Base-by-base conservation (phyloP, 2,113 vertebrate genomes). In the Myrmophylax atrothorax region DNA sequence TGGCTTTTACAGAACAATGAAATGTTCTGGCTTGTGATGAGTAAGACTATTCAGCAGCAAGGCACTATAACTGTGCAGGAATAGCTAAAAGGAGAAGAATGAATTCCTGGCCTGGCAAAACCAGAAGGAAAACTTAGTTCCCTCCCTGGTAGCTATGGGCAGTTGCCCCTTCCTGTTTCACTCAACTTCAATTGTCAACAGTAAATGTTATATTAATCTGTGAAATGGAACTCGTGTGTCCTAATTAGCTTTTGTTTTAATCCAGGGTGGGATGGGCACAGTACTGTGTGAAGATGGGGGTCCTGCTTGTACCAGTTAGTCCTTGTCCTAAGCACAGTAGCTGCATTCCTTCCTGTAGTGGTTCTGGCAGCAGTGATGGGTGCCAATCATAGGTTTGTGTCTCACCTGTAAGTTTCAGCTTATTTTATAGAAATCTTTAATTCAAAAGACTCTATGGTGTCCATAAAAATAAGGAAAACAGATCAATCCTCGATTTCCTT, bases 311-410 rank as follows among this genome's bases (percentile, higher is more conserved):
- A 49, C 2, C 14, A 18, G 15, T 31, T 47, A 24, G 12, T 56
- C 29, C n/a, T 42, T 0, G 0, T 52, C 33, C 31, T 77, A 55
- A 62, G 55, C 15, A 14, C 1, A 23, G 40, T 9, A 42, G 22
- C 10, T 53, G 7, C 1, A 3, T 13, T 80, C n/a, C 33, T 38
- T 91, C 33, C 42, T 38, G 37, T 1, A 9, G 24, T 3, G 16
- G 19, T 56, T 66, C 49, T 94, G 33, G 10, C 44, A 31, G 33
- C 38, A 82, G 40, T 25, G 29, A 12, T 15, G 42, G 47, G 35
- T 72, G 47, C 70, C 13, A 4, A 59, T 13, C 17, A 49, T 16
- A 82, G 81, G 29, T 49, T 26, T 76, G 20, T 50, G 33, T 56
- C 67, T 80, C 53, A n/a, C 35, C 46, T 75, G 1, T 28, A 75